Percentiles rank a stretch among this genome's conserved stretches.
phyloP scores from a whole-genome alignment of 2,113 vertebrate genomes.

The Caranx ignobilis region DNA sequence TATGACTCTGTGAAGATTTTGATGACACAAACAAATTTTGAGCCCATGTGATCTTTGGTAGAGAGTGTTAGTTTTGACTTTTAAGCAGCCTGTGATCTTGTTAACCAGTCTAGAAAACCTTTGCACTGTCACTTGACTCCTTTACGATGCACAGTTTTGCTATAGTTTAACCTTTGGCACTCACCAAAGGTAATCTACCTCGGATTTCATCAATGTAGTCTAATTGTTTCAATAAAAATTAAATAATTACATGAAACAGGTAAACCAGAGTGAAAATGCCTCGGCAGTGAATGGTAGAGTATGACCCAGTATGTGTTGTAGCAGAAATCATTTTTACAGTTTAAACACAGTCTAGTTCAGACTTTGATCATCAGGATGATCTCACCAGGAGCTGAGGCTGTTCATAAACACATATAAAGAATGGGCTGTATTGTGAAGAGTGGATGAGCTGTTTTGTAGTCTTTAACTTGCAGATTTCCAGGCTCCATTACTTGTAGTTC shows the following conservation, averaged over 20 bases:
- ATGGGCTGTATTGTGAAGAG: conserved; percentile 16
- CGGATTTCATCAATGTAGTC: too few species aligned
- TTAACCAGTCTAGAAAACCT: too few species aligned
- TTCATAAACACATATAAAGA: conserved; percentile 14
- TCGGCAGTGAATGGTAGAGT: not conserved
- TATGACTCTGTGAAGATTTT: not conserved
- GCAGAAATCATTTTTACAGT: not conserved
- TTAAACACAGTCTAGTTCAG: not conserved
- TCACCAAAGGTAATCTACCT: too few species aligned
- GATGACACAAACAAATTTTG: not conserved
- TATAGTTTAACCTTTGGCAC: not conserved
- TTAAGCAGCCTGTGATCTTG: not conserved
- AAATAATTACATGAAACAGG: not conserved
- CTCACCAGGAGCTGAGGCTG: conserved; percentile 8
- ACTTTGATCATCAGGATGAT: conserved; percentile 4
- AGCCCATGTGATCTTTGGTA: not conserved
- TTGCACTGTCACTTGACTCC: not conserved
- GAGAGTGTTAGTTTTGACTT: not conserved
- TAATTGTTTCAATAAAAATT: not conserved
- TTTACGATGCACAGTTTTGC: not conserved
- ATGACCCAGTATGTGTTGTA: not conserved
- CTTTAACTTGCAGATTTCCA: not conserved
- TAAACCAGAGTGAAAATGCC: not conserved
- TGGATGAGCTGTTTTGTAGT: not conserved
- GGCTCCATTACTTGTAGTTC: not conserved